Base-by-base conservation (phyloP, 2,797 vertebrate species). In the Cynopterus sphinx region DNA sequence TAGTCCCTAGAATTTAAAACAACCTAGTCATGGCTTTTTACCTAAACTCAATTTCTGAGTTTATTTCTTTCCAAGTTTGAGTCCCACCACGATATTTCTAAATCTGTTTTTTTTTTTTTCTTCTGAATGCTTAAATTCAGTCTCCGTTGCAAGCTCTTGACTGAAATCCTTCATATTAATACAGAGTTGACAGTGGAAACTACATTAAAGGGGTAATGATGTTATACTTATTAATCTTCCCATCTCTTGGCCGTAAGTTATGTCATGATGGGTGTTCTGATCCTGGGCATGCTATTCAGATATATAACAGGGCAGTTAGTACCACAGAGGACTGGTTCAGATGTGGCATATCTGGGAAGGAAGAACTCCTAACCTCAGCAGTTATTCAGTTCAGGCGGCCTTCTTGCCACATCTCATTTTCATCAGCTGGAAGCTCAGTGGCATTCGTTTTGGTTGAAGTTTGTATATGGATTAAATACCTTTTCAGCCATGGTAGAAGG, bases 81-180 rank as follows among this genome's bases (percentile, higher is more conserved):
- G 63, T 65, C 26, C 33, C 68, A 28, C n/a, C 19, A n/a, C 9
- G 36, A 2, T 75, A 68, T 21, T 73, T 90, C 15, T 57, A 65
- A 74, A 74, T 49, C 2, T 33, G 57, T 75, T 21, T 79, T 70
- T 28, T 53, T 28, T 53, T 43, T 51, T 26, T 53, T 85, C 95
- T 91, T 51, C 41, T 86, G 77, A 90, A 65, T 75, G 68, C 46
- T 82, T 94, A 65, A 74, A 53, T 5, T 91, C 78, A 75, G 74
- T 55, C 49, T 82, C 12, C 39, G 17, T 1, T 36, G 26, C 79
- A 92, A 67, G 8, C 6, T 39, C 43, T 81, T 88, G 43, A 53
- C 8, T 77, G 68, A 93, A 89, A 75, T 51, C 24, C 46, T 11
- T 77, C 53, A 7, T 12, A 17, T 39, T 92, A 84, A 77, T 53